Evolutionary conservation across 2,113 vertebrate species (phyloP), one percentile per base, ranked within the genome.

Genomic region (Gorsachius goisagi): DNA sequence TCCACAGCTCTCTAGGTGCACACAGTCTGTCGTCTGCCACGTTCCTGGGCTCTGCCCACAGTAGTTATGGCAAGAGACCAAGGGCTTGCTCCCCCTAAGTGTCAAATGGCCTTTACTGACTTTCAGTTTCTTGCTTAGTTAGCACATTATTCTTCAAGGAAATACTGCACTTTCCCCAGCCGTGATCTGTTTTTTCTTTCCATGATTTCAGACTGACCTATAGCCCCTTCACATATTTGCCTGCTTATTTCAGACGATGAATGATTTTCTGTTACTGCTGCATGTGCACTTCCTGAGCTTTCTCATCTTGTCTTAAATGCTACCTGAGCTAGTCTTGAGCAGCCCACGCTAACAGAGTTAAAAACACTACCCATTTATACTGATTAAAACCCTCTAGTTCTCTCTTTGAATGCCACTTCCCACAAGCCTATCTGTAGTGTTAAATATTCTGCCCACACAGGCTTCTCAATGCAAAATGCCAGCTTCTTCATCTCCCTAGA

Each of bases 351-450:
- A 81, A 60, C 37, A 59, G 39, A 63, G 37, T 79, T 89, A 86
- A 88, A 96, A 90, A 20, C n/a, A 67, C 37, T n/a, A 90, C 84
- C 26, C 69, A 50, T 87, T 85, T 79, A 49, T 68, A 87, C 86
- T 92, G 86, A 92, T 85, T 92, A 96, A 85, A 95, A 87, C 60
- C 80, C 96, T 67, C 45, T 33, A 92, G 90, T 91, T 92, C 96
- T 81, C 28, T 74, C 80, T 76, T 72, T 89, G 60, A 96, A 95
- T 96, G 91, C 77, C 92, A 95, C 96, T 94, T 96, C 96, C 95
- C 89, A 95, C 93, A 68, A 82, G 87, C 96, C 66, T 96, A 21
- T 96, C 96, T 96, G 95, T 60, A 85, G 84, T 87, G 96, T 62
- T 95, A 93, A 95, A 85, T 75, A 56, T 79, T 93, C 90, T 94